Conservation (phyloP, 2,888 invertebrate genomes). For the Parascotia fuliginaria region DNA sequence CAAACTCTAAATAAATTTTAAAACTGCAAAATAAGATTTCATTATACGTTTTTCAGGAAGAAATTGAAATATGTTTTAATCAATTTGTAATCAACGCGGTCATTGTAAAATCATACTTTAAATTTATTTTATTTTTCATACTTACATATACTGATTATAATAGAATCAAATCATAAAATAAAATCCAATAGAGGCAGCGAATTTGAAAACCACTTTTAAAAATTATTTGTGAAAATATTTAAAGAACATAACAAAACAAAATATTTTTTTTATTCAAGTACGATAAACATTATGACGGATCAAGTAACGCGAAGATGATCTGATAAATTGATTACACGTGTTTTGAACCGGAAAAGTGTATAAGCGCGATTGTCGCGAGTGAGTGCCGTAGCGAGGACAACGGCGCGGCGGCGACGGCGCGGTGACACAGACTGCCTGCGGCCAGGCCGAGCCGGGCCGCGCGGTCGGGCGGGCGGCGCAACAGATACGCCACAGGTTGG, state of each 20-base stretch:
- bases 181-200: conserved; percentile 15
- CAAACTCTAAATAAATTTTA: no score
- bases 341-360: conserved; percentile 63
- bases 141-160: conserved; percentile 10
- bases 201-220: conserved; percentile 29
- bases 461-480: conserved; percentile 71
- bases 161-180: conserved; percentile 15
- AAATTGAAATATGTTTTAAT: no score
- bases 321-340: conserved; percentile 57
- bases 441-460: conserved; percentile 52
- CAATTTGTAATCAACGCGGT: not conserved
- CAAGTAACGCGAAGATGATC: conserved; percentile 42
- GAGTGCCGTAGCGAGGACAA: conserved; percentile 30
- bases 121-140: conserved; percentile 26
- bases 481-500: conserved; percentile 85
- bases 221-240: conserved; percentile 3
- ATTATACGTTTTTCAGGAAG: no score
- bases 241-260: not conserved
- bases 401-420: conserved; percentile 43
- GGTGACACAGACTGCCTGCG: conserved; percentile 51
- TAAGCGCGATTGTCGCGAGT: conserved; percentile 37
- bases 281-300: conserved; percentile 4
- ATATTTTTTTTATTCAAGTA: not conserved
- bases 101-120: not conserved
- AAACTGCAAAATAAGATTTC: no score